Conservation (phyloP, 2,113 vertebrate genomes). For the Tenrec ecaudatus region DNA sequence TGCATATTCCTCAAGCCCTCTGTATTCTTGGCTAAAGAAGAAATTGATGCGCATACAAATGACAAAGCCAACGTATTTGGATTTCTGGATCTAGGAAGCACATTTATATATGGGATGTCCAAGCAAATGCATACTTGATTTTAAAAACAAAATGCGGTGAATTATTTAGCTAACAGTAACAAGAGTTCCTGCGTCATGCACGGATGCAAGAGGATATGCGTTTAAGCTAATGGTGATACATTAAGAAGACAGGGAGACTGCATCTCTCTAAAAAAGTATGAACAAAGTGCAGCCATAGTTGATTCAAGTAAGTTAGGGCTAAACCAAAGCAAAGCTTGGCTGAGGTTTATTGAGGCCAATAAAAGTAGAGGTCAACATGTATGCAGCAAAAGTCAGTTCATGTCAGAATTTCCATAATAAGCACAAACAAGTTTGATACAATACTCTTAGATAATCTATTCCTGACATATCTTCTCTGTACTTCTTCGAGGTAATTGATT, state of each 20-base stretch:
- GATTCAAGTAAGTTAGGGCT: background rate
- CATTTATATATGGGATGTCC: slow-evolving; percentile 43
- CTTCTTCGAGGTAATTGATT: slow-evolving; percentile 22
- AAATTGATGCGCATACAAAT: slow-evolving; percentile 80
- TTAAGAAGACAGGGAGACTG: background rate
- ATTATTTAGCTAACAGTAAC: background rate
- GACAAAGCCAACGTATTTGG: slow-evolving; percentile 70
- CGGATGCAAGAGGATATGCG: background rate
- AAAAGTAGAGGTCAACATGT: background rate
- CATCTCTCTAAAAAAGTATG: background rate
- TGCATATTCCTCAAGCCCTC: slow-evolving; percentile 80
- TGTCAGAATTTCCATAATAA: background rate
- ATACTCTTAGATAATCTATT: background rate
- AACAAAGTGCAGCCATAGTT: background rate
- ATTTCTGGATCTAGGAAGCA: slow-evolving; percentile 52
- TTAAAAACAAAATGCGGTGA: slow-evolving; percentile 11
- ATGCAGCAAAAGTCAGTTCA: background rate
- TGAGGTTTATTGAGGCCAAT: background rate
- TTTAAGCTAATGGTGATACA: background rate
- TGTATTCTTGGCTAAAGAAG: slow-evolving; percentile 82
- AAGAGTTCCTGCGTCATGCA: background rate
- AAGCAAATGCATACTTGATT: slow-evolving; percentile 18
- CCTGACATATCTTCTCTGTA: background rate
- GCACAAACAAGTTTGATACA: background rate
- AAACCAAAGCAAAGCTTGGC: background rate